These are phyloP conservation scores for Suncus etruscus DNA, from an alignment of 2,113 vertebrate genomes.

Conservation along the genomic window DNA sequence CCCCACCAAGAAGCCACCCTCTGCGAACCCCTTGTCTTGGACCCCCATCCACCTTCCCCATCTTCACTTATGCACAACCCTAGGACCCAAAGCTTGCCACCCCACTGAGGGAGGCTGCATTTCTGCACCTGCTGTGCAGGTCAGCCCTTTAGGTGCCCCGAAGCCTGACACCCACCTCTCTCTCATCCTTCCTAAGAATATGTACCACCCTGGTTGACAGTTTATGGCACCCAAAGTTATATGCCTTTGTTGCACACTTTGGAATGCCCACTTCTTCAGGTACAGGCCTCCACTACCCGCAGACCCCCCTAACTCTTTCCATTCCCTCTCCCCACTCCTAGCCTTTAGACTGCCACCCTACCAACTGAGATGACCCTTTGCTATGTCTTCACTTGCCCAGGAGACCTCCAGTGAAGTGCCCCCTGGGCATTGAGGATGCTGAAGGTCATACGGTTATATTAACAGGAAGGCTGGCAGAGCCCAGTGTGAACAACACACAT, in stretches of 20 bases:
- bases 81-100: neutral
- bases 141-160: neutral
- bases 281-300: neutral
- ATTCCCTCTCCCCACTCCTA: neutral
- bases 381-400: neutral
- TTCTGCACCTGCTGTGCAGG: neutral
- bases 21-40: neutral
- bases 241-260: neutral
- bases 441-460: neutral
- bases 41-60: neutral
- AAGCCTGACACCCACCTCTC: neutral
- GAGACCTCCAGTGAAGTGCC: too few relatives aligned
- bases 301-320: neutral
- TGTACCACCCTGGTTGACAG: neutral
- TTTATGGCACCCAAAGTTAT: neutral
- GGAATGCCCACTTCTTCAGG: neutral
- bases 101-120: neutral
- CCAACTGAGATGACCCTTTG: too few relatives aligned
- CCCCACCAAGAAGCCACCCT: conserved; percentile 48
- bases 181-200: neutral
- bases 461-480: neutral
- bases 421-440: neutral
- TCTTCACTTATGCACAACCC: too few relatives aligned
- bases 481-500: neutral
- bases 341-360: too few relatives aligned